phyloP scores from a whole-genome alignment of 2,888 invertebrate genomes.

The Lepeophtheirus nordmannii region DNA sequence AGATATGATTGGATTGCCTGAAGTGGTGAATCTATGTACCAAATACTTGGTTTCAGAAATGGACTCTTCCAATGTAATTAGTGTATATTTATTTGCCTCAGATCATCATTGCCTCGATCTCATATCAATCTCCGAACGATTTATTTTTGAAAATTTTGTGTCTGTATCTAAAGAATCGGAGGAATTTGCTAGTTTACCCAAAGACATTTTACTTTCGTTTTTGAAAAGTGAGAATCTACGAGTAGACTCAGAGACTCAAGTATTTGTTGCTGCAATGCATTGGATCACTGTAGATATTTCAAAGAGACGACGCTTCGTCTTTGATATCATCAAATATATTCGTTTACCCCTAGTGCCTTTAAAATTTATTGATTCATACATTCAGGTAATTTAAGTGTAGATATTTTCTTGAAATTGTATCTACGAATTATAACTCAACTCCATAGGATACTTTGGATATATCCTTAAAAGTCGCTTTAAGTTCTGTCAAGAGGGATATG shows the following conservation, averaged over 20 bases:
- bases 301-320: slow-evolving; percentile 60
- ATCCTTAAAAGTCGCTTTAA: slow-evolving; percentile 57
- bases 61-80: slow-evolving; percentile 67
- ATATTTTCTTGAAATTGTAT: background rate
- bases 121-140: slow-evolving; percentile 57
- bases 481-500: slow-evolving; percentile 46
- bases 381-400: slow-evolving; percentile 39
- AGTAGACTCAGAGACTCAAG: slow-evolving; percentile 75
- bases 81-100: slow-evolving; percentile 57
- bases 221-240: slow-evolving; percentile 68
- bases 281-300: slow-evolving; percentile 71
- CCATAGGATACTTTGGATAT: slow-evolving; percentile 46
- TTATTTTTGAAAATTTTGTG: slow-evolving; percentile 69
- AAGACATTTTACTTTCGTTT: slow-evolving; percentile 56
- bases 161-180: slow-evolving; percentile 55
- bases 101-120: slow-evolving; percentile 65
- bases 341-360: slow-evolving; percentile 67
- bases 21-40: slow-evolving; percentile 65
- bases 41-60: slow-evolving; percentile 68
- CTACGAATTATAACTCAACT: background rate
- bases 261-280: slow-evolving; percentile 64
- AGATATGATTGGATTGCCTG: slow-evolving; percentile 74
- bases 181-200: slow-evolving; percentile 66
- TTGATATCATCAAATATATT: slow-evolving; percentile 65
- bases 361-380: slow-evolving; percentile 54